Base-by-base conservation (phyloP, 2,113 vertebrate genomes). In the Scartelaos histophorus region DNA sequence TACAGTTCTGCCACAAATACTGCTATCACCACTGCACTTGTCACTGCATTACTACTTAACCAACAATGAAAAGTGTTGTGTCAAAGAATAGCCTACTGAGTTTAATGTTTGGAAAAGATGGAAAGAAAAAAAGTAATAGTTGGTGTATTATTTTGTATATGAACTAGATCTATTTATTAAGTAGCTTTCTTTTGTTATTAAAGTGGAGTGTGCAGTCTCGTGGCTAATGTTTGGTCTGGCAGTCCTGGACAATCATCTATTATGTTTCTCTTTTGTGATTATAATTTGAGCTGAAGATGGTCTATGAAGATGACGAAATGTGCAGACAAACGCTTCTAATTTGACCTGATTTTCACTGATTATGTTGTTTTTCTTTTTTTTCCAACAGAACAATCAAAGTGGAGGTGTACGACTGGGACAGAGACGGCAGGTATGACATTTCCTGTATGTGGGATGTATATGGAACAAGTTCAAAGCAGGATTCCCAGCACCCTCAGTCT, bases 341-440 rank as follows among this genome's bases (percentile, higher is more conserved):
- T 64, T 43, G 9, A 13, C 29, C 2, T 38, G 34, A 64, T 64
- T 43, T 43, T 57, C 66, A 17, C 11, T 46, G 24, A 35, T 77
- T 11, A 2, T 29, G 21, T 51, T 71, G 22, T 65, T 81, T 1
- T 81, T 43, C 0, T 75, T 0, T 7, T 1, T 87, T 66, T 82
- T 64, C 49, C 86, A 76, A 80, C 92, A 97, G 96, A 93, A 95
- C 96, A 38, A 96, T 97, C 87, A 96, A 97, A 91, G 86, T 96
- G n/a, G 96, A 97, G 84, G 96, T 97, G 29, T 96, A 97, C 70
- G 96, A 97, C 82, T 97, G 96, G 96, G 96, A 97, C 87, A 93
- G 96, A 94, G 96, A 97, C 69, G 96, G 96, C 90, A 94, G 96
- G 96, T 97, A 95, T 91, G 66, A 10, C 19, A 21, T 73, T 21